Conservation (phyloP, 2,888 invertebrate genomes). For the Acanthococcus lagerstroemiae region DNA sequence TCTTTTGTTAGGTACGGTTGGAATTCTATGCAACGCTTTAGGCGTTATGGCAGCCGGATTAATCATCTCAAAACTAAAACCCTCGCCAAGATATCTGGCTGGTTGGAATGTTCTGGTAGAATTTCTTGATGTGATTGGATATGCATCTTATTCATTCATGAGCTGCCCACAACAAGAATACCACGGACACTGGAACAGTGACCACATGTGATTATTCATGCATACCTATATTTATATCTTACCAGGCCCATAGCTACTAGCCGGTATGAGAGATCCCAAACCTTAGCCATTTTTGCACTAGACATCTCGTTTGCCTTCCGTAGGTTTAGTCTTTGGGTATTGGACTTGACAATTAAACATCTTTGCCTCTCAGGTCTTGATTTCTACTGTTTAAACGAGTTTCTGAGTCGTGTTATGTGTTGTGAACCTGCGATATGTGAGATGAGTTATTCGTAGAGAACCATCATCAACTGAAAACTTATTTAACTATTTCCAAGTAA, state of each 20-base stretch:
- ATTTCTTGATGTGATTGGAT: conserved; percentile 38
- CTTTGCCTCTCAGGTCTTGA: no score
- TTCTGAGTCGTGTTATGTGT: no score
- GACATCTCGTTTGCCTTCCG: no score
- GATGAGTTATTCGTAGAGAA: background rate
- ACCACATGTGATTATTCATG: conserved; percentile 30
- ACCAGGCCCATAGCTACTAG: no score
- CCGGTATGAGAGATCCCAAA: no score
- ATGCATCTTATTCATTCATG: conserved; percentile 39
- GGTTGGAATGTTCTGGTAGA: conserved; percentile 40
- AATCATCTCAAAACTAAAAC: conserved; percentile 39
- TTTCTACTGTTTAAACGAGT: no score
- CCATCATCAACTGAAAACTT: background rate
- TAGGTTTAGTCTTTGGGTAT: no score
- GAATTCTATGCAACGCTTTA: conserved; percentile 39
- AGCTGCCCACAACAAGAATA: conserved; percentile 39
- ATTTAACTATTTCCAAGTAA: background rate
- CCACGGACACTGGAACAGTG: conserved; percentile 34
- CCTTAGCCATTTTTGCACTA: no score
- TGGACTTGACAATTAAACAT: no score
- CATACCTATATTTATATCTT: no score
- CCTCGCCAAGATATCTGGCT: conserved; percentile 39
- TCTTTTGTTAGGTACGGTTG: conserved; percentile 38
- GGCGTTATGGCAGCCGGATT: conserved; percentile 39
- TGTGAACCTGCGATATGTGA: no score